These are phyloP conservation scores for Melanophora roralis DNA, from an alignment of 2,888 invertebrate genomes.

Conservation along the genomic window DNA sequence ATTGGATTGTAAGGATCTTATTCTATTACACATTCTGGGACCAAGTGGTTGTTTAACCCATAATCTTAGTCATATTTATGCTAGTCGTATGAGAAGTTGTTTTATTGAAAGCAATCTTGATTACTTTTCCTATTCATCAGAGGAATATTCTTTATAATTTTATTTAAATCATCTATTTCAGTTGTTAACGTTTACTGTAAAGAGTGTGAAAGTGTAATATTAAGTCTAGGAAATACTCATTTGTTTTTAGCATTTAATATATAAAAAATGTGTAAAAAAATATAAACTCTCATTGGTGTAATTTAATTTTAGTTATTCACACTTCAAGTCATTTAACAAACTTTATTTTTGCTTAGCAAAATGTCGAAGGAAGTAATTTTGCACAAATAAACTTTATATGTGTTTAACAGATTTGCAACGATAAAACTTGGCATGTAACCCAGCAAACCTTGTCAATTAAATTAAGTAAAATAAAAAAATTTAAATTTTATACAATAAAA, in stretches of 20 bases:
- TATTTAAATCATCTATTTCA: too few relatives aligned
- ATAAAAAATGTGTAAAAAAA: too few relatives aligned
- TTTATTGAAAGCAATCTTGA: slow-evolving; percentile 20
- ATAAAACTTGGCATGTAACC: neutral
- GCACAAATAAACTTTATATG: neutral
- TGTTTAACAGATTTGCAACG: neutral
- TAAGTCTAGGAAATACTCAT: too few relatives aligned
- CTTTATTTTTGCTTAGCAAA: neutral
- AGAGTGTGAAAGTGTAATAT: too few relatives aligned
- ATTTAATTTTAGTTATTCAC: neutral
- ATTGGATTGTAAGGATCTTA: slow-evolving; percentile 71
- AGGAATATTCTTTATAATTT: too few relatives aligned
- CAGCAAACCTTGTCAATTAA: neutral
- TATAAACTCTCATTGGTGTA: neutral
- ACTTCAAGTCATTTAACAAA: neutral
- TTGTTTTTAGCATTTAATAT: too few relatives aligned
- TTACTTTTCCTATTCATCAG: slow-evolving; percentile 1
- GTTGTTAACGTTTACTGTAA: too few relatives aligned
- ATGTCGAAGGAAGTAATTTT: neutral
- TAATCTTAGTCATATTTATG: slow-evolving; percentile 26
- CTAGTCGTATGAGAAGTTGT: slow-evolving; percentile 39
- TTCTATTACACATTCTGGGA: slow-evolving; percentile 69
- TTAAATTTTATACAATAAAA: too few relatives aligned
- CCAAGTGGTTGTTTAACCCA: slow-evolving; percentile 67
- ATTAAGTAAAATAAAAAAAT: neutral